Evolutionary conservation across 1,140 invertebrate genomes (phyloP), one percentile per base, ranked within the genome.

Genomic region (Drosophila guanche): DNA sequence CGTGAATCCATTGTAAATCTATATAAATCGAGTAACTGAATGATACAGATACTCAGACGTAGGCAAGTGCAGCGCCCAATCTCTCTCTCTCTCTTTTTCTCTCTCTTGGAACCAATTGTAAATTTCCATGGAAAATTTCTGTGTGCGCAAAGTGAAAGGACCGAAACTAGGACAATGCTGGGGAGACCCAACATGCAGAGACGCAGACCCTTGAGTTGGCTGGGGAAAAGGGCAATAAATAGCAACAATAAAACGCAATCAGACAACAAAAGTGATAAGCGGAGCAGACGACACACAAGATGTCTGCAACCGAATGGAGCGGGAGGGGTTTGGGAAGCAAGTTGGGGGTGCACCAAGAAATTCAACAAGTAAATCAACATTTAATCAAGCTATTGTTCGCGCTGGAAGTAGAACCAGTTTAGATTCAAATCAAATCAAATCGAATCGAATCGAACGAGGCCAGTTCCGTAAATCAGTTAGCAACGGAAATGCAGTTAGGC

Each of bases 401-500:
- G 65, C 63, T 83, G 67, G 27, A 79, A 79, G 58, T 60, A 27
- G 52, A 74, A 68, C 69, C 60, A 79, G 76, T 77, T 55, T 54
- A 23, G 42, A 59, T 12, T 12, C 10, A 37, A 12, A 12, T 37
- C 33, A 48, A 29, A 43, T 66, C 16, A 22, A 33, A 48, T 6
- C 16, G 45, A 63, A 59, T 60, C 51, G 51, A 46, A 33, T 20
- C 12, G 6, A 58, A 48, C 83, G 77, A 86, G 83, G 83, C 70
- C 62, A 86, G 79, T 86, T 86, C 83, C 83, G 84, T 76, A 77
- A 86, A 86, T 81, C 77, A 81, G 81, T 81, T 88, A 63, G 60
- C 51, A 83, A 69, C 77, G 83, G 83, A 86, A 86, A 76, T 86
- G 74, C 65, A 75, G 45, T 84, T 77, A 29, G 68, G 41, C 60